These are phyloP conservation scores for Ophioderma brevispina DNA, from an alignment of 35 echinoderm and acorn worm genomes.

Conservation along the genomic window DNA sequence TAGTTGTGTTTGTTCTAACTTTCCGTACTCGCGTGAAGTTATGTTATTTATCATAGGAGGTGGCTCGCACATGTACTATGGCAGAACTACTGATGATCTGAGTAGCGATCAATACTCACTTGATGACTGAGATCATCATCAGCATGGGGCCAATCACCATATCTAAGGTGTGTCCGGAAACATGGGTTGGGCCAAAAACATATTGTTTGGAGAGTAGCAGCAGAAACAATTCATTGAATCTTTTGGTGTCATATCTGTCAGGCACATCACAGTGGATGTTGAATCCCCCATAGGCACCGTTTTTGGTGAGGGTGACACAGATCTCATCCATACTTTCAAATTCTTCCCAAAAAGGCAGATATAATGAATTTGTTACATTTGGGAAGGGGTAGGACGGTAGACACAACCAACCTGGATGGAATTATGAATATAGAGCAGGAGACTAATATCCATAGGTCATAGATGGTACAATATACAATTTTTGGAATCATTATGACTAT, in stretches of 20 bases:
- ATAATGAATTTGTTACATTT: no score
- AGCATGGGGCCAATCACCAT: neutral
- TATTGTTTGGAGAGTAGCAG: neutral
- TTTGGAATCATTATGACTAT: no score
- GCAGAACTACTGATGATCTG: constrained; percentile 19
- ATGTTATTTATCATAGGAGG: neutral
- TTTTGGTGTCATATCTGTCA: neutral
- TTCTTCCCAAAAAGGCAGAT: no score
- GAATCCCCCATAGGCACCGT: neutral
- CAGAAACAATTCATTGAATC: neutral
- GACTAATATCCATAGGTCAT: no score
- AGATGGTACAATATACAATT: no score
- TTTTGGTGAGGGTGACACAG: neutral
- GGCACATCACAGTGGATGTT: neutral
- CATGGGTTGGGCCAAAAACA: neutral
- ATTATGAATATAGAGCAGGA: no score
- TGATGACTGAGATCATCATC: constrained; percentile 17
- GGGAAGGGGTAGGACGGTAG: no score
- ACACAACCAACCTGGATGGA: no score
- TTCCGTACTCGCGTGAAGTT: neutral
- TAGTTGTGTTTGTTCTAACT: neutral
- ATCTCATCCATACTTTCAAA: no score
- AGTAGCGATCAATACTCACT: neutral
- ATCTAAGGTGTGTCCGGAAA: constrained; percentile 15
- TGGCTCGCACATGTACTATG: neutral